Evolutionary conservation across 2,797 vertebrate species (phyloP), one percentile per base, ranked within the genome.

Genomic region (Notolabrus celidotus): DNA sequence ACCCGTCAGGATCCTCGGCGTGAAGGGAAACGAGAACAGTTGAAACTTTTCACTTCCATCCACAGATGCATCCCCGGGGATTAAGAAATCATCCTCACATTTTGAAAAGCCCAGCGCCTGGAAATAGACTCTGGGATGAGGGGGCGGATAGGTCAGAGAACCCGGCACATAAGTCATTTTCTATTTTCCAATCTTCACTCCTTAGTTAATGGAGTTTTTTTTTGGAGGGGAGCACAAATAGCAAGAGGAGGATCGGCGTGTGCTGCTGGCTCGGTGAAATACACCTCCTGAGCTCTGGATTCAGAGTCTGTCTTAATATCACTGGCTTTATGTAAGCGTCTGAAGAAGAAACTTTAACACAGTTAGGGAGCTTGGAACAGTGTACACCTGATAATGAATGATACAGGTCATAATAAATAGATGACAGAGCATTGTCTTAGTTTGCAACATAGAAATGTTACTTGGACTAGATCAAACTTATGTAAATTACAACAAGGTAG

Each of bases 1-100:
- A 23, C 79, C 77, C 74, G 3, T 67, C 84, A 60, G 60, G 77
- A 72, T 10, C 47, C 39, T 42, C 19, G 52, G 34, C 4, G 8
- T 3, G 42, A 33, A 9, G 68, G 71, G 71, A 75, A 74, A 53
- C 3, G 11, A 49, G 63, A 70, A 29, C 56, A 49, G 78, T 14
- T 19, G 33, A 75, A 76, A 83, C 74, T 34, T 77, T 85, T 83
- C 33, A 0, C 56, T 59, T 56, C 74, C 51, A 19, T 52, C 74
- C 81, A 74, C 62, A 41, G 23, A 82, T 11, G 59, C 64, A 17
- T 84, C 85, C 75, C 52, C 0, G 52, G 41, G 83, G 86, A 92
- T 88, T 87, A 86, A 81, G 79, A 84, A 88, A 83, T 87, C 86
- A 83, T 83, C 78, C 69, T 55, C 66, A 60, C 72, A 64, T 74